Evolutionary conservation across 2,113 vertebrate species (phyloP).

Genomic region (Myiozetetes cayanensis): DNA sequence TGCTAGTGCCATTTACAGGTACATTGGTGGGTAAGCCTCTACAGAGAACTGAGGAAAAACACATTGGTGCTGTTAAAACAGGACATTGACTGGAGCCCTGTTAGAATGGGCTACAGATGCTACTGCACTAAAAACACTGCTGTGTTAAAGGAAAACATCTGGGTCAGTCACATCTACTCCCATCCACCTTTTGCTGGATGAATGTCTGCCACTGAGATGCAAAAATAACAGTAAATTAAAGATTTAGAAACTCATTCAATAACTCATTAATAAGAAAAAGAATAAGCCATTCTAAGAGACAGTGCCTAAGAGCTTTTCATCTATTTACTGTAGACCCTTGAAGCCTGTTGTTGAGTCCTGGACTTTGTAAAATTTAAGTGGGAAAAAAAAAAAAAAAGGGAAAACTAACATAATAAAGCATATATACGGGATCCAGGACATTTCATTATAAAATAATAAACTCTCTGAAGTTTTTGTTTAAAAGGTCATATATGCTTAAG

Average conservation of each 20-base stretch:
- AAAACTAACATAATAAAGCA: neutral
- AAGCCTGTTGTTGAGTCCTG: neutral
- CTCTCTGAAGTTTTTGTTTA: neutral
- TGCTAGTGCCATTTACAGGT: neutral
- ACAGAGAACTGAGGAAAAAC: neutral
- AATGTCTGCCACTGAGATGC: neutral
- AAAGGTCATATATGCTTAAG: neutral
- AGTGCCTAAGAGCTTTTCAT: neutral
- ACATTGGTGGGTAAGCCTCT: neutral
- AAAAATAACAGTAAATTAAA: neutral
- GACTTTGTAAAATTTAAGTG: neutral
- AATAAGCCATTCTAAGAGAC: neutral
- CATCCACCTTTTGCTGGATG: neutral
- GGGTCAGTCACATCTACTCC: neutral
- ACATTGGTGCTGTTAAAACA: neutral
- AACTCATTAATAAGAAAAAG: neutral
- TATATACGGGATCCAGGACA: neutral
- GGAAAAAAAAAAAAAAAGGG: neutral
- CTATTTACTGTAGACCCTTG: neutral
- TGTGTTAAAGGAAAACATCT: neutral
- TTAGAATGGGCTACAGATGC: neutral
- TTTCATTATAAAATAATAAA: neutral
- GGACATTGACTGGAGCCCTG: neutral
- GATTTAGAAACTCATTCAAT: neutral
- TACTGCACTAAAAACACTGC: neutral